Percentiles rank a stretch among this genome's conserved stretches.
These are phyloP conservation scores for Helleia helle DNA, from an alignment of 2,888 invertebrate genomes.

Conservation along the genomic window DNA sequence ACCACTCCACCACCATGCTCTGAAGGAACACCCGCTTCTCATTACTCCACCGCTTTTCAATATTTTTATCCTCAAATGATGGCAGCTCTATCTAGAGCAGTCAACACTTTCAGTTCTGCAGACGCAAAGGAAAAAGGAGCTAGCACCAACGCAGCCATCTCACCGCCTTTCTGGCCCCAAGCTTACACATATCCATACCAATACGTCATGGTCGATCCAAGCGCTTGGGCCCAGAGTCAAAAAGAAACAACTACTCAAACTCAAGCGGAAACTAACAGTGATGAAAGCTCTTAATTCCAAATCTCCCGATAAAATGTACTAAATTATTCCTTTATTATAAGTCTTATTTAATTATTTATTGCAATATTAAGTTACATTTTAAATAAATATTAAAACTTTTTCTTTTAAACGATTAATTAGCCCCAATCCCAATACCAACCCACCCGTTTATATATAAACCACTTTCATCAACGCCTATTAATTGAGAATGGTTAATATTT, in stretches of 20 bases:
- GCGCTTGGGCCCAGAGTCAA: slow-evolving; percentile 40
- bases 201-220: slow-evolving; percentile 56
- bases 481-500: too few relatives aligned
- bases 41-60: slow-evolving; percentile 40
- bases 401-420: too few relatives aligned
- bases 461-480: too few relatives aligned
- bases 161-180: slow-evolving; percentile 43
- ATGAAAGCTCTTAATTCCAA: slow-evolving; percentile 12
- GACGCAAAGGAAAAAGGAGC: slow-evolving; percentile 34
- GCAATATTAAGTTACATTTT: too few relatives aligned
- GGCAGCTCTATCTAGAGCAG: slow-evolving; percentile 45
- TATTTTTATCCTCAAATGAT: slow-evolving; percentile 56
- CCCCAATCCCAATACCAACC: too few relatives aligned
- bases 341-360: background rate
- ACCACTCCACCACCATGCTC: slow-evolving; percentile 23
- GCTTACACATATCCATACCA: slow-evolving; percentile 46
- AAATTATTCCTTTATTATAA: too few relatives aligned
- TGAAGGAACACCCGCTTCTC: slow-evolving; percentile 27
- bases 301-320: too few relatives aligned
- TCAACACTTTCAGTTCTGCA: slow-evolving; percentile 40
- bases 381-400: too few relatives aligned
- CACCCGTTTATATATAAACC: too few relatives aligned
- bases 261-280: slow-evolving; percentile 24
- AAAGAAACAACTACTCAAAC: slow-evolving; percentile 22
- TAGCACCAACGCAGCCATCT: slow-evolving; percentile 27